Percentiles rank a stretch among this genome's conserved stretches.
phyloP scores from a whole-genome alignment of 1,140 invertebrate genomes.

The Brachionus angularis region DNA sequence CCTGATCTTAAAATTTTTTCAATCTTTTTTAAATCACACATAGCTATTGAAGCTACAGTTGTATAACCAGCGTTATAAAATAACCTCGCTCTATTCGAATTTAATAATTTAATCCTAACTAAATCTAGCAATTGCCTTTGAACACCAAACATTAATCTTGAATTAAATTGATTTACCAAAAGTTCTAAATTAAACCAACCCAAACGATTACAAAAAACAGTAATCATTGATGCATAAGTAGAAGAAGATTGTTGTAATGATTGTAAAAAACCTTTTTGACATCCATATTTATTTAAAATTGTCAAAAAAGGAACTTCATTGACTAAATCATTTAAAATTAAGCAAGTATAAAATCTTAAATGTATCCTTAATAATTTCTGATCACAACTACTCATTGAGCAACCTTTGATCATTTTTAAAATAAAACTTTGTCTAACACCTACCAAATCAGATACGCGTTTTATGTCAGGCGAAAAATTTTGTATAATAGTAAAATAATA shows the following conservation, averaged over 20 bases:
- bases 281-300: slow-evolving; percentile 77
- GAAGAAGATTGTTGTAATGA: slow-evolving; percentile 87
- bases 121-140: slow-evolving; percentile 85
- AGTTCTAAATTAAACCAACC: slow-evolving; percentile 86
- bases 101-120: slow-evolving; percentile 75
- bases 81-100: slow-evolving; percentile 75
- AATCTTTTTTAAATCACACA: slow-evolving; percentile 38
- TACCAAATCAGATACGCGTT: slow-evolving; percentile 80
- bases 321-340: slow-evolving; percentile 86
- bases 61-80: slow-evolving; percentile 71
- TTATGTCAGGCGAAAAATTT: slow-evolving; percentile 68
- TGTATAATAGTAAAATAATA: slow-evolving; percentile 29
- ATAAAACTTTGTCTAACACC: slow-evolving; percentile 85
- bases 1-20: slow-evolving; percentile 29
- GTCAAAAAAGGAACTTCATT: slow-evolving; percentile 76
- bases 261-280: slow-evolving; percentile 79
- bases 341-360: slow-evolving; percentile 77
- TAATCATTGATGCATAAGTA: slow-evolving; percentile 91
- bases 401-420: slow-evolving; percentile 70
- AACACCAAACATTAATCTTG: slow-evolving; percentile 86
- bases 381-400: slow-evolving; percentile 58
- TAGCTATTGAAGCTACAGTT: slow-evolving; percentile 27
- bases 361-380: slow-evolving; percentile 15
- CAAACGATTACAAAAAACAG: slow-evolving; percentile 82
- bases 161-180: slow-evolving; percentile 84